These are phyloP conservation scores for Lasioglossum pauxillum DNA, from an alignment of 2,888 invertebrate genomes.

Conservation along the genomic window DNA sequence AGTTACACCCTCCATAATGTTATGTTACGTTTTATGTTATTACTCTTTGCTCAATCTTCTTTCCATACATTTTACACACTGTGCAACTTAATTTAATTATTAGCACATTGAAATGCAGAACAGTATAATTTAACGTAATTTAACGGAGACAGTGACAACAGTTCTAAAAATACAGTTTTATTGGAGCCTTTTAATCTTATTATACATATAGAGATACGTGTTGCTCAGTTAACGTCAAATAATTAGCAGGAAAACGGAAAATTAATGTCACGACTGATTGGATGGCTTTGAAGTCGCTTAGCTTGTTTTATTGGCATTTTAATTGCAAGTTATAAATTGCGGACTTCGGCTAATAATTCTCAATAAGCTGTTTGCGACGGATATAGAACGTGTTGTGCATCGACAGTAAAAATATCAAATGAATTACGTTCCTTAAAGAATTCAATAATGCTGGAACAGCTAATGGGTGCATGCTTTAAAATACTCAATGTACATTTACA, in stretches of 20 bases:
- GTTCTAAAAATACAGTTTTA: not conserved
- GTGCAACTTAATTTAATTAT: not conserved
- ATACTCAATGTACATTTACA: not conserved
- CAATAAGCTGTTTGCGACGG: not conserved
- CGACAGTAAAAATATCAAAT: not conserved
- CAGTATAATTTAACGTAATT: not conserved
- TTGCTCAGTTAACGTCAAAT: not conserved
- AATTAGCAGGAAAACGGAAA: not conserved
- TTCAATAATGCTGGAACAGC: not conserved
- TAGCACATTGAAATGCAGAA: not conserved
- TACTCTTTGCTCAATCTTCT: not conserved
- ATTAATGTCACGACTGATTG: not conserved
- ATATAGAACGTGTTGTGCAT: not conserved
- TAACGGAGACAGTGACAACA: not conserved
- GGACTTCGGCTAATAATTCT: not conserved
- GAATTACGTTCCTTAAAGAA: too few species aligned
- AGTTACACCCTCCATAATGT: not conserved
- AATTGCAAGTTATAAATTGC: constrained; percentile 8
- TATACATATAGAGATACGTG: not conserved
- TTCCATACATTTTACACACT: not conserved
- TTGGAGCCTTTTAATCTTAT: not conserved
- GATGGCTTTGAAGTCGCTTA: not conserved
- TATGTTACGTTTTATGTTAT: not conserved
- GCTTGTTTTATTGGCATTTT: constrained; percentile 8
- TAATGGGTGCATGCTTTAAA: not conserved